Conservation (phyloP, 2,797 vertebrate genomes). For the Okamejei kenojei region DNA sequence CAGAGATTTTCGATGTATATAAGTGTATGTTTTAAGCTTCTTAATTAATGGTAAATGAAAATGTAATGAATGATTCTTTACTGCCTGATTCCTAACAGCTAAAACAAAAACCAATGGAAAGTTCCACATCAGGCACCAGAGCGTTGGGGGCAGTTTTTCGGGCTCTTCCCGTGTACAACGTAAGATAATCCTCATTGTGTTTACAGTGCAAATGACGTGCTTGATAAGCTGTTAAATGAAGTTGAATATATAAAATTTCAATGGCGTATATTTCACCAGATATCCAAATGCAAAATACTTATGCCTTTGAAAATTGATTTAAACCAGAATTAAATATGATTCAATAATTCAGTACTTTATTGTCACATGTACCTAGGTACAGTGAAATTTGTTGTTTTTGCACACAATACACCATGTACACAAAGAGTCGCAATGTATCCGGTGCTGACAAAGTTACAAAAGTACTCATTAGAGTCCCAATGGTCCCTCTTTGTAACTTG, state of each 20-base stretch:
- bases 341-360: no score
- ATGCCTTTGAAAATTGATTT: background rate
- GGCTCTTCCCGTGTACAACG: conserved; percentile 55
- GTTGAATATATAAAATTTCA: background rate
- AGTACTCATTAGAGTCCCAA: no score
- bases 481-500: no score
- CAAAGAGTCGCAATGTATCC: no score
- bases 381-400: no score
- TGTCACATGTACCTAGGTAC: no score
- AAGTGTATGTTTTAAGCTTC: conserved; percentile 44
- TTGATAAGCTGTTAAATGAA: background rate
- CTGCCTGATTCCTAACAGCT: conserved; percentile 48
- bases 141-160: conserved; percentile 53
- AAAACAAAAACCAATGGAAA: conserved; percentile 45
- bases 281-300: no score
- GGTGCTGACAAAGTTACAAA: no score
- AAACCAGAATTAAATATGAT: background rate
- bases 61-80: conserved; percentile 49
- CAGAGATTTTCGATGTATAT: no score
- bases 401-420: no score
- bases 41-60: conserved; percentile 43
- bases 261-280: background rate
- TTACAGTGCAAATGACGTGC: background rate
- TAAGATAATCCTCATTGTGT: conserved; percentile 43
- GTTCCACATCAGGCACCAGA: conserved; percentile 47